phyloP scores from a whole-genome alignment of 2,113 vertebrate genomes.

The Rallus limicola region DNA sequence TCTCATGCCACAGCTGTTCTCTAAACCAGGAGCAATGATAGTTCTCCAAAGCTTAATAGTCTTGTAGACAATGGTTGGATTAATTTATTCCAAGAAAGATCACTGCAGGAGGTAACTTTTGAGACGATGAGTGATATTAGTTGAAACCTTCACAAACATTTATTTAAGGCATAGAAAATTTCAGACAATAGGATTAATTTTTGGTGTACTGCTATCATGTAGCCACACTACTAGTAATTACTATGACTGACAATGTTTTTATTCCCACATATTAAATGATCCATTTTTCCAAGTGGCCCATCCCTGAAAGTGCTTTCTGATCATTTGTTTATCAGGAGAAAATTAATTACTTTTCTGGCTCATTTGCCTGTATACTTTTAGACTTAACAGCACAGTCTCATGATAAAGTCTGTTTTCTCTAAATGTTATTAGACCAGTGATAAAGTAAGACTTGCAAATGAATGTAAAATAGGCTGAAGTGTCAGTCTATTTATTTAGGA shows the following conservation, averaged over 20 bases:
- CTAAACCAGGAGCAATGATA: neutral
- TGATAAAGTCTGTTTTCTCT: conserved; percentile 23
- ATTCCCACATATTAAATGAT: neutral
- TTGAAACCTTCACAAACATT: neutral
- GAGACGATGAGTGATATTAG: neutral
- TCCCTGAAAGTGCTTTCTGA: neutral
- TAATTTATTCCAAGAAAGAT: neutral
- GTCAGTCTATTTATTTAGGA: conserved; percentile 15
- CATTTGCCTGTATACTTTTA: conserved; percentile 1
- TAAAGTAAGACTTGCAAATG: conserved; percentile 26
- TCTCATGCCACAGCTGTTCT: neutral
- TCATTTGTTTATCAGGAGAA: conserved; percentile 21
- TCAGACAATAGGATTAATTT: neutral
- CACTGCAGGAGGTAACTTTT: neutral
- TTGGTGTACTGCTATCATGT: neutral
- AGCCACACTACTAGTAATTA: neutral
- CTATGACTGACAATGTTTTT: neutral
- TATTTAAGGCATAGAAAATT: neutral
- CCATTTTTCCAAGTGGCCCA: neutral
- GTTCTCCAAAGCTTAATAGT: neutral
- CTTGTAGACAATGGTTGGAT: neutral
- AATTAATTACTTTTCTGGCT: conserved; percentile 49
- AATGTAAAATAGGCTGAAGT: conserved; percentile 7
- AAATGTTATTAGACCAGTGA: conserved; percentile 2
- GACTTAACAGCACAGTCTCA: neutral